Percentiles rank a stretch among this genome's conserved stretches.
phyloP scores from a whole-genome alignment of 1,140 invertebrate genomes.

The Trichoplusia ni region DNA sequence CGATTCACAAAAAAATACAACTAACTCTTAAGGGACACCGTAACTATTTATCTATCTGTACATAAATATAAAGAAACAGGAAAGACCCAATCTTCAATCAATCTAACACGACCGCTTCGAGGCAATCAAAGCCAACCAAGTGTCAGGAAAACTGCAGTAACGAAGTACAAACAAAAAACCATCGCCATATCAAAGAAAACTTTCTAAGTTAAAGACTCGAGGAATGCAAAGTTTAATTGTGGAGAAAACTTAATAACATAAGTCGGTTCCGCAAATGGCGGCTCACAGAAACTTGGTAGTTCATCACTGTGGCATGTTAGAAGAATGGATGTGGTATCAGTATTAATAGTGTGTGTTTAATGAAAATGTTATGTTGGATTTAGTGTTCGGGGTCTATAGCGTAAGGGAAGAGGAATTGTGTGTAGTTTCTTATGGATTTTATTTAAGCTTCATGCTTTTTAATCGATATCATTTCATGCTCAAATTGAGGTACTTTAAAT shows the following conservation, averaged over 20 bases:
- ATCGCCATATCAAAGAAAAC: conserved; percentile 17
- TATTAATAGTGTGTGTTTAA: too few species aligned
- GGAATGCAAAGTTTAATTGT: conserved; percentile 37
- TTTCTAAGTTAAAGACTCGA: conserved; percentile 22
- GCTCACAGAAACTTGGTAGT: conserved; percentile 8
- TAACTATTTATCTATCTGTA: too few species aligned
- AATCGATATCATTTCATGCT: too few species aligned
- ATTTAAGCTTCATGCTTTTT: too few species aligned
- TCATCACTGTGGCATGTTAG: not conserved
- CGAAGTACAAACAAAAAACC: conserved; percentile 11
- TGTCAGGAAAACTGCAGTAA: conserved; percentile 19
- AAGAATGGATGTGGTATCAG: conserved; percentile 6
- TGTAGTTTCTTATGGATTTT: too few species aligned
- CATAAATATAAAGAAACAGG: too few species aligned
- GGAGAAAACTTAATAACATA: conserved; percentile 38
- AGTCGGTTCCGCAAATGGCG: conserved; percentile 29
- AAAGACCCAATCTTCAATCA: conserved; percentile 6
- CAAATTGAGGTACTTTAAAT: too few species aligned
- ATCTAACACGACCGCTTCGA: not conserved
- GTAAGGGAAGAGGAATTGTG: too few species aligned
- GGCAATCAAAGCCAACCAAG: conserved; percentile 20
- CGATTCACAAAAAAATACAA: too few species aligned
- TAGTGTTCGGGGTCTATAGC: too few species aligned
- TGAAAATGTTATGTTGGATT: too few species aligned
- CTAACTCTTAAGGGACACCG: too few species aligned